Evolutionary conservation across 2,888 invertebrate species (phyloP), one percentile per base, ranked within the genome.

Genomic region (Axea sp.): DNA sequence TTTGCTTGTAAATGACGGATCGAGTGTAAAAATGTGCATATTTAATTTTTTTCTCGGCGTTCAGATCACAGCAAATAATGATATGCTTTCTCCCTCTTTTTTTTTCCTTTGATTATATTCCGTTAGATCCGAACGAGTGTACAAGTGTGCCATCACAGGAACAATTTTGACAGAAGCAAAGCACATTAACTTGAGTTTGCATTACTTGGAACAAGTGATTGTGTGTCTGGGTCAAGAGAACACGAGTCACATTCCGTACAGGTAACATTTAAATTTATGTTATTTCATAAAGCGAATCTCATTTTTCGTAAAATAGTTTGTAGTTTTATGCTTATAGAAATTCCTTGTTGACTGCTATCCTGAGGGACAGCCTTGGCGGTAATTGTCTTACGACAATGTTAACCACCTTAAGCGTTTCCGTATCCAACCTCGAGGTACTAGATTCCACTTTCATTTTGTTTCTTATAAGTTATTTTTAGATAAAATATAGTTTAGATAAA

Each of bases 371-470:
- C 2, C 80, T 90, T 8, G 89, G 89, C 17, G 90, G 90, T 35
- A 90, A 90, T 82, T 90, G 90, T 60, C 79, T 90, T 51, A 90
- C 90, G 1, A 88, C 87, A 1, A 90, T 90, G 89, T 80, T 90
- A 53, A 89, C 90, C n/a, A 90, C 88, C 1, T 75, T 90, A 31
- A 87, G 88, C 14, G 59, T 86, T 4, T 83, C 84, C 3, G 60
- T 73, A 7, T 75, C 71, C 1, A 88, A 88, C 77, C 67, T 88
- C 5, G 81, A 84, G 78, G 88, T 83, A 62, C 12, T 19, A 28
- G 41, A 47, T 60, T 33, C 19, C 41, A 71, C 22, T 69, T 12
- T 17, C 33, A 17, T 59, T 39, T 60, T 45, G 37, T 47, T n/a
- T n/a, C n/a, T n/a, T n/a, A 6, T 1, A 22, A 11, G 24, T n/a